Base-by-base conservation (phyloP, 2,113 vertebrate genomes). In the Potamarius usumacintae region DNA sequence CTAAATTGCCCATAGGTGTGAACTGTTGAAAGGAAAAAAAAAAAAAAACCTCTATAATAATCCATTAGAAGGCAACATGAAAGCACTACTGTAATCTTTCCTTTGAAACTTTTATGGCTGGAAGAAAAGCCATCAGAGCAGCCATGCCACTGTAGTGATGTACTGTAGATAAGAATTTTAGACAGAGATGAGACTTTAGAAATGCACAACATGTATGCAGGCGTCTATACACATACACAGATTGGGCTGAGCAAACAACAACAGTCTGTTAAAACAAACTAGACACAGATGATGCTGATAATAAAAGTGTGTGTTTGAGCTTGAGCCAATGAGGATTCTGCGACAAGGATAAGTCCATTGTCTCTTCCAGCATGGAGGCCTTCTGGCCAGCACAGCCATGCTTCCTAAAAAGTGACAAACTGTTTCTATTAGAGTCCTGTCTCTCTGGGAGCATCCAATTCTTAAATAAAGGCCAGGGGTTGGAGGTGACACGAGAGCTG, bases 391-490 rank as follows among this genome's bases (percentile, higher is more conserved):
- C 52, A 27, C 77, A 83, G 83, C 76, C 83, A 85, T 89, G n/a
- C 25, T 82, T 84, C 81, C 69, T 83, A 83, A 72, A 90, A 84
- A 82, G 87, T 80, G 82, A 91, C 82, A 88, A 83, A 89, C 78
- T 82, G 82, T 86, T 85, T 88, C 85, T 58, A 77, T 91, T 88
- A 89, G 87, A 20, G 18, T 53, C 55, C 79, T 69, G 85, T 86
- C 83, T 91, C 80, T 89, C 82, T 52, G 7, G 27, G 65, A 84
- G 78, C 72, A n/a, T 83, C 80, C 65, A 48, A 87, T 87, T 77
- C 88, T 89, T 90, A 87, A 87, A 89, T 89, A 89, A 89, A 89
- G 83, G 85, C 65, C 81, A 88, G n/a, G 69, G 62, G 65, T 77
- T 83, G 82, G 82, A 87, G 85, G 86, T 91, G 89, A 91, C 87